These are phyloP conservation scores for Dreissena polymorpha DNA, from an alignment of 1,140 invertebrate species.

Conservation along the genomic window DNA sequence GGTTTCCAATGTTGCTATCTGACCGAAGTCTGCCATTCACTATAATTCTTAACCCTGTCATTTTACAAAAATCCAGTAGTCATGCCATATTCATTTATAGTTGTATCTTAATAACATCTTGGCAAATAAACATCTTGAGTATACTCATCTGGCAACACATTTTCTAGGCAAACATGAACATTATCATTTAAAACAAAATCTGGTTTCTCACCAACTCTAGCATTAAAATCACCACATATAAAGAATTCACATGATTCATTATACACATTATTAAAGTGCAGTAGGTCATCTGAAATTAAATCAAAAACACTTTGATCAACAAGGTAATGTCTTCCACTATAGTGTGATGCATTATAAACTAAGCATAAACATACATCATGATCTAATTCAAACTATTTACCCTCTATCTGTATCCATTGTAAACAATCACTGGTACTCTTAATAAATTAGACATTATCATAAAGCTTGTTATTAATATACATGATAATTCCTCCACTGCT, in stretches of 20 bases:
- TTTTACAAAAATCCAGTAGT: constrained; percentile 14
- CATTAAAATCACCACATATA: background rate
- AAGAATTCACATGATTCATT: constrained; percentile 9
- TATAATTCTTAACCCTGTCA: background rate
- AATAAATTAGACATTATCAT: constrained; percentile 10
- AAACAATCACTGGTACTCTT: background rate
- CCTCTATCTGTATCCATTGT: constrained; percentile 20
- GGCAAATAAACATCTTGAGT: background rate
- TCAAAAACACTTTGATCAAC: constrained; percentile 23
- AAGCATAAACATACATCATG: constrained; percentile 26
- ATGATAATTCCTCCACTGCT: constrained; percentile 30
- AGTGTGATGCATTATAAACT: constrained; percentile 19
- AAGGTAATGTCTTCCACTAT: constrained; percentile 16
- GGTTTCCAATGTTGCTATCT: constrained; percentile 9
- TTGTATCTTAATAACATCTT: constrained; percentile 8
- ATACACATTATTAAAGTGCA: background rate
- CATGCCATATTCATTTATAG: constrained; percentile 24
- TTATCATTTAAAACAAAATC: constrained; percentile 32
- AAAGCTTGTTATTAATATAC: constrained; percentile 14
- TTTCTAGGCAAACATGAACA: background rate
- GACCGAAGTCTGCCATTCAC: constrained; percentile 6
- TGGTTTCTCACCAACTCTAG: background rate
- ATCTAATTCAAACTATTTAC: constrained; percentile 9
- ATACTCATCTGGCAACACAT: constrained; percentile 40
- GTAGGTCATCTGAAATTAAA: constrained; percentile 2